Evolutionary conservation across 1,140 invertebrate species (phyloP).

Genomic region (Coelopa frigida): DNA sequence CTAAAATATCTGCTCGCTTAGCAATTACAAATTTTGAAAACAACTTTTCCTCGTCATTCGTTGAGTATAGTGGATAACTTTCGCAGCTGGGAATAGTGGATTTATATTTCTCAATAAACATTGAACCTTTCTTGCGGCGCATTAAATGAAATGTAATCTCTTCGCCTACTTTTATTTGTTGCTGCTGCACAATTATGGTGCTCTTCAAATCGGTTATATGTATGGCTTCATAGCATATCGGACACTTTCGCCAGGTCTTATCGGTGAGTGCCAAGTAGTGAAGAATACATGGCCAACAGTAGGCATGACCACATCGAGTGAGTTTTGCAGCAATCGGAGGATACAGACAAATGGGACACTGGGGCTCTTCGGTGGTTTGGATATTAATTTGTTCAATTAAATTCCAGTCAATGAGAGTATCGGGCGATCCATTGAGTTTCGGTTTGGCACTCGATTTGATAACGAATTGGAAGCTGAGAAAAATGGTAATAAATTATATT

Average conservation of each 20-base stretch:
- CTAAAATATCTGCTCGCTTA: slow-evolving; percentile 51
- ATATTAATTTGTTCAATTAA: slow-evolving; percentile 83
- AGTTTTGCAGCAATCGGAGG: slow-evolving; percentile 80
- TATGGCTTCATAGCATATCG: slow-evolving; percentile 77
- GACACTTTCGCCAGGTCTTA: slow-evolving; percentile 67
- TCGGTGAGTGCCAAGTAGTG: slow-evolving; percentile 84
- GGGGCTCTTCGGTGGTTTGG: slow-evolving; percentile 59
- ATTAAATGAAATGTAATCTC: slow-evolving; percentile 77
- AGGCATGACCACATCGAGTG: slow-evolving; percentile 90
- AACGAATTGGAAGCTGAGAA: slow-evolving; percentile 88
- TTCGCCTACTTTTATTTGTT: slow-evolving; percentile 59
- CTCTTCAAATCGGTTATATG: slow-evolving; percentile 45
- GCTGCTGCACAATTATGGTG: slow-evolving; percentile 45
- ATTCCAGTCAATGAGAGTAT: slow-evolving; percentile 85
- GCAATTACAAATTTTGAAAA: slow-evolving; percentile 78
- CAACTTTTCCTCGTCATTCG: slow-evolving; percentile 41
- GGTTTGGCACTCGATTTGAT: slow-evolving; percentile 63
- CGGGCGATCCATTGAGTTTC: slow-evolving; percentile 69
- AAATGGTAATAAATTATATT: neutral
- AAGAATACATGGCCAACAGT: slow-evolving; percentile 91
- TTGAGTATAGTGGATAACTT: slow-evolving; percentile 34
- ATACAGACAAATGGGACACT: slow-evolving; percentile 88
- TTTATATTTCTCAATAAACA: slow-evolving; percentile 58
- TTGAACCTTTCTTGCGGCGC: slow-evolving; percentile 71
- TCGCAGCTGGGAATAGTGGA: slow-evolving; percentile 9